A percentile compares a stretch with the other conserved stretches of the same genome.
These are phyloP conservation scores for Musca domestica DNA, from an alignment of 1,140 invertebrate species.

Conservation along the genomic window DNA sequence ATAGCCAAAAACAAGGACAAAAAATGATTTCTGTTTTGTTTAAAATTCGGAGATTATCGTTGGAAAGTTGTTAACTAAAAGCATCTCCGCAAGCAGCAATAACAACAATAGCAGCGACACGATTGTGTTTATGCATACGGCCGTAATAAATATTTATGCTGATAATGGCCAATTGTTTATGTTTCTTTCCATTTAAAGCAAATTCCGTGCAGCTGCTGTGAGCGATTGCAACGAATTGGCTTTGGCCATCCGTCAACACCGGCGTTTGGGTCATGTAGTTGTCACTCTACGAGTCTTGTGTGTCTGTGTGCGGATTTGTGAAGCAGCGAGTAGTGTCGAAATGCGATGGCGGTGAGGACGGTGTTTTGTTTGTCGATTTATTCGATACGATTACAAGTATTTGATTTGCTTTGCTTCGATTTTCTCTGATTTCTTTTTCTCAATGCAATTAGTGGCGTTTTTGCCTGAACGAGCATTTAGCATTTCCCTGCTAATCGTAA, in stretches of 20 bases:
- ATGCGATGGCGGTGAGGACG: background rate
- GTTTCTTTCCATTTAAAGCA: background rate
- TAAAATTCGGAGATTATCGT: no score
- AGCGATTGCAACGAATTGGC: background rate
- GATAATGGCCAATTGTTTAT: slow-evolving; percentile 6
- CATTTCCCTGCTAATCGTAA: background rate
- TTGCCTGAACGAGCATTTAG: background rate
- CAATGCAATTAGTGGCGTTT: slow-evolving; percentile 1
- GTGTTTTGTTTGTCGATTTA: background rate
- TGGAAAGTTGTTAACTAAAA: no score
- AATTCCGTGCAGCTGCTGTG: background rate
- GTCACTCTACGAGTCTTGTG: background rate
- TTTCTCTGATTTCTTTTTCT: background rate
- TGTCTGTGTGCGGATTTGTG: background rate
- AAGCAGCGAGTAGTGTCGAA: no score
- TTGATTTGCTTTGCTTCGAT: background rate
- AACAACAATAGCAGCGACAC: no score
- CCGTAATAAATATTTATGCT: slow-evolving; percentile 8
- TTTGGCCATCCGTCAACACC: background rate
- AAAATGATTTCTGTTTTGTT: no score
- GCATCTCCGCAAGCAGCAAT: no score
- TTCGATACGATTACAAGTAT: background rate
- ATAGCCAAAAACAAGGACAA: no score
- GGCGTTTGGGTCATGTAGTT: background rate
- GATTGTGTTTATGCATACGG: no score